A percentile compares a stretch with the other conserved stretches of the same genome.
Evolutionary conservation across 2,797 vertebrate genomes (phyloP).

Genomic region (Gallirallus australis): DNA sequence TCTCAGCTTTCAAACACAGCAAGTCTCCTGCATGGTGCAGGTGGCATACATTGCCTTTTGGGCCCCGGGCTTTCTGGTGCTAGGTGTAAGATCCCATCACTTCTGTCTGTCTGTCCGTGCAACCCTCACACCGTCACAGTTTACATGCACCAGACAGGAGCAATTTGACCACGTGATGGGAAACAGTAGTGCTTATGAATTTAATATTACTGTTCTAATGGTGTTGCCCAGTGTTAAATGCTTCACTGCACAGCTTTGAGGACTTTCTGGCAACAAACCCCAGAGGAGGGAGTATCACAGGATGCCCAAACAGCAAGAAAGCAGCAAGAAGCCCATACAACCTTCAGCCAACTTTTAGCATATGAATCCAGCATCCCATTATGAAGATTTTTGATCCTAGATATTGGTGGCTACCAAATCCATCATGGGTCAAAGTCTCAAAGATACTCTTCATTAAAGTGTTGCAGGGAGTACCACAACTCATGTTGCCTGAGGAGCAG

Average conservation of each 20-base stretch:
- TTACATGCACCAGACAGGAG: background rate
- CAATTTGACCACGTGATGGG: background rate
- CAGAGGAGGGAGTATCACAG: background rate
- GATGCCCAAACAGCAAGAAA: background rate
- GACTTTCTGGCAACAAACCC: background rate
- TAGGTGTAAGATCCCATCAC: rapidly evolving
- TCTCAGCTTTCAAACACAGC: background rate
- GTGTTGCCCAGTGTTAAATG: background rate
- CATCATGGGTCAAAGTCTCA: background rate
- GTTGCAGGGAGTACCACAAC: background rate
- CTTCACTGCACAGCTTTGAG: background rate
- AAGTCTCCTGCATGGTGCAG: no score
- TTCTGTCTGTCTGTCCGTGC: background rate
- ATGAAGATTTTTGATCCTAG: background rate
- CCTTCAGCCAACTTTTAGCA: background rate
- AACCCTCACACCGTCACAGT: background rate
- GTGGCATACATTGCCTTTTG: rapidly evolving
- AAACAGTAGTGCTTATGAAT: background rate
- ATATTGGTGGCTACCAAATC: background rate
- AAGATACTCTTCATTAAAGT: background rate
- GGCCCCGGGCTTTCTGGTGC: rapidly evolving
- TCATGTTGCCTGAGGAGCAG: rapidly evolving
- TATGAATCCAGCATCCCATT: background rate
- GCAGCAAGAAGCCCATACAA: background rate
- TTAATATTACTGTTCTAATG: background rate